phyloP scores from a whole-genome alignment of 2,113 vertebrate species.

The Chionodraco myersi region DNA sequence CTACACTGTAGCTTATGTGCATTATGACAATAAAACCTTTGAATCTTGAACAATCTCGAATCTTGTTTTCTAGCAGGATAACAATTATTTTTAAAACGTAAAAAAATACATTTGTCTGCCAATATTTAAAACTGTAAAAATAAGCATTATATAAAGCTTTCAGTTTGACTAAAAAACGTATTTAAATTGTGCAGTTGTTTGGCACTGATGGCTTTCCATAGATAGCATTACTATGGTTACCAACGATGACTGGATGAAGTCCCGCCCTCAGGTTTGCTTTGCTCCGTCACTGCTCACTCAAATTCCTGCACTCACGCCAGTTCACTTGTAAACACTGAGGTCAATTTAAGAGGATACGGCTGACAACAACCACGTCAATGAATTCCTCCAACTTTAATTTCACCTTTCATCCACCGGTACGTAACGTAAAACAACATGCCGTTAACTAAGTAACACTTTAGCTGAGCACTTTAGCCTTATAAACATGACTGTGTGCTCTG shows the following conservation, averaged over 20 bases:
- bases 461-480: neutral
- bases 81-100: too few relatives aligned
- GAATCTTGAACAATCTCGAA: too few relatives aligned
- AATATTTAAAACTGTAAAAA: too few relatives aligned
- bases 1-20: too few relatives aligned
- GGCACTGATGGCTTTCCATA: too few relatives aligned
- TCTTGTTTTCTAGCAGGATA: too few relatives aligned
- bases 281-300: conserved; percentile 21
- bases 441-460: too few relatives aligned
- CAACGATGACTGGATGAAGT: conserved; percentile 14
- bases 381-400: neutral
- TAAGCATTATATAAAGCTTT: too few relatives aligned
- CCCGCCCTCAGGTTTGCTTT: conserved; percentile 44
- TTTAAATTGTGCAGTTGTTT: too few relatives aligned
- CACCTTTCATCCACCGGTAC: conserved; percentile 40
- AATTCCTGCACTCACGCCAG: conserved; percentile 49
- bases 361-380: neutral
- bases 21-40: too few relatives aligned
- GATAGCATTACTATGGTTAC: conserved; percentile 56
- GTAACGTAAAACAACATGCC: conserved; percentile 1
- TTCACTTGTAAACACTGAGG: conserved; percentile 11
- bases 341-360: neutral
- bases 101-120: too few relatives aligned
- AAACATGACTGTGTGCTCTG: neutral
- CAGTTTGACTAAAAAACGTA: too few relatives aligned